phyloP scores from a whole-genome alignment of 2,113 vertebrate species.

The Vidua macroura region DNA sequence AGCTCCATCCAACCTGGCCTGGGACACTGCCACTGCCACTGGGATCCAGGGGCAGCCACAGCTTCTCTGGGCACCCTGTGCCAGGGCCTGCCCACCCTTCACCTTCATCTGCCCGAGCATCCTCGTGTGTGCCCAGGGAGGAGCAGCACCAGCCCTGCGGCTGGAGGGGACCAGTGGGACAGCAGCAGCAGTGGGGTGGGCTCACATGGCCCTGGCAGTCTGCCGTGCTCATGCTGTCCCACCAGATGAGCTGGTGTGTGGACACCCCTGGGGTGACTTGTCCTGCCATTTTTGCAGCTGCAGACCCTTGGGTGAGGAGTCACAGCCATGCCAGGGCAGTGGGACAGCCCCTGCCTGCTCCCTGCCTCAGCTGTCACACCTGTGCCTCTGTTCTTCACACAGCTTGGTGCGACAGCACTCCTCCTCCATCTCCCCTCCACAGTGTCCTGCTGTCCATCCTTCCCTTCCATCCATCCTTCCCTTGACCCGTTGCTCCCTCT shows the following conservation, averaged over 20 bases:
- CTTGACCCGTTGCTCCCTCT: neutral
- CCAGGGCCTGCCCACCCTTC: fast-evolving
- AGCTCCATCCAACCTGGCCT: fast-evolving
- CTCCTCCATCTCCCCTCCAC: neutral
- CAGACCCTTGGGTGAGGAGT: neutral
- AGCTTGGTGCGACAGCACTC: fast-evolving
- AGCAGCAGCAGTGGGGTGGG: neutral
- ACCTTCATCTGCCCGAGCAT: neutral
- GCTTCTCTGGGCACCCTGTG: neutral
- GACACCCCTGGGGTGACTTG: neutral
- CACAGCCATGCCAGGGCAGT: fast-evolving
- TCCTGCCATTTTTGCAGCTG: neutral
- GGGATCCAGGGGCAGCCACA: neutral
- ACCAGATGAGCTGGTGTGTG: no score
- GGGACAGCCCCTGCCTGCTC: neutral
- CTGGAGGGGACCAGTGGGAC: fast-evolving
- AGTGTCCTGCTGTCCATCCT: neutral
- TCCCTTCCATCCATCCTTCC: neutral
- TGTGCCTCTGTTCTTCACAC: fast-evolving
- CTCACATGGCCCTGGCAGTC: fast-evolving
- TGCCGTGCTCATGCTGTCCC: neutral
- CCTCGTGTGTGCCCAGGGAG: neutral
- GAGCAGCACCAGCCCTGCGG: fast-evolving
- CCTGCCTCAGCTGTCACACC: neutral
- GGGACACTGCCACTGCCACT: neutral